These are phyloP conservation scores for Belgica antarctica DNA, from an alignment of 2,888 invertebrate species.

Conservation along the genomic window DNA sequence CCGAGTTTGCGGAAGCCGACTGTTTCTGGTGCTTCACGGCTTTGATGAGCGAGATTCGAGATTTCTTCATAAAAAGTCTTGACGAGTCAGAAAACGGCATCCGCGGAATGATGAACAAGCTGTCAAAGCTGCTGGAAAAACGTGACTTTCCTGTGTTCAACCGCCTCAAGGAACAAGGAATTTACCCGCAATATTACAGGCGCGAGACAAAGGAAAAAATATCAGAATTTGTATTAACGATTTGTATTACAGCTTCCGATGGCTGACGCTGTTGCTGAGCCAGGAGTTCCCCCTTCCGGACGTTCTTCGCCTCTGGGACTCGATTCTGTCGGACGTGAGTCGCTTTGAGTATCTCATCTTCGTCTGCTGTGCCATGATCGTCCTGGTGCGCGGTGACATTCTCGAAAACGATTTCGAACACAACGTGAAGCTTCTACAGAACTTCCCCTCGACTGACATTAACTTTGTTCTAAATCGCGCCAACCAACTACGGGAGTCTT, in stretches of 20 bases:
- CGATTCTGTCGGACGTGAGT: slow-evolving; percentile 84
- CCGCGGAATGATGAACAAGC: slow-evolving; percentile 81
- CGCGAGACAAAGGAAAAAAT: too few species aligned
- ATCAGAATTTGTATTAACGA: too few species aligned
- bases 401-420: slow-evolving; percentile 86
- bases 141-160: slow-evolving; percentile 77
- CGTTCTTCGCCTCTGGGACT: slow-evolving; percentile 96
- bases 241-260: slow-evolving; percentile 92
- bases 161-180: slow-evolving; percentile 74
- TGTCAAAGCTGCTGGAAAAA: slow-evolving; percentile 72
- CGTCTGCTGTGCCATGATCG: slow-evolving; percentile 96
- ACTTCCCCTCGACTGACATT: slow-evolving; percentile 86
- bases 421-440: slow-evolving; percentile 91
- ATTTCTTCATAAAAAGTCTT: slow-evolving; percentile 93
- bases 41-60: slow-evolving; percentile 95
- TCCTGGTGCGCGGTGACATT: slow-evolving; percentile 78
- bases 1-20: slow-evolving; percentile 93
- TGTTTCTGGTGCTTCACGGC: slow-evolving; percentile 98
- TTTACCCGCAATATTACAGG: slow-evolving; percentile 94
- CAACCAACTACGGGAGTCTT: slow-evolving; percentile 10
- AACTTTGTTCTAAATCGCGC: slow-evolving; percentile 66
- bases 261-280: slow-evolving; percentile 91
- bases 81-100: slow-evolving; percentile 92
- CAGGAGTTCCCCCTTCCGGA: slow-evolving; percentile 98
- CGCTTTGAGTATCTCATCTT: slow-evolving; percentile 89